Base-by-base conservation (phyloP, 2,888 invertebrate species). In the Platycheirus albimanus region DNA sequence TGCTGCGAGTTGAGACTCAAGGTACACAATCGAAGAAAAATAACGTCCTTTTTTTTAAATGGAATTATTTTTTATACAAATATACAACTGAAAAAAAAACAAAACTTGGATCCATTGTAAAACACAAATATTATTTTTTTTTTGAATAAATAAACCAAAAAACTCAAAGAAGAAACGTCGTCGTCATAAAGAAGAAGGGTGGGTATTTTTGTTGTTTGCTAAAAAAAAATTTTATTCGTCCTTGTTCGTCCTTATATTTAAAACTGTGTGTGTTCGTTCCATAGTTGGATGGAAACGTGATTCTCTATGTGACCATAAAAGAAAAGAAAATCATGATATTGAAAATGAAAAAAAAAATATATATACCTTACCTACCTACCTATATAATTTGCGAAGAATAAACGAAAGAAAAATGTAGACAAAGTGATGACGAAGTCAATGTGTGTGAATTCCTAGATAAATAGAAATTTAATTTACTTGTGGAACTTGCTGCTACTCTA, bases 361-460 rank as follows among this genome's bases (percentile, higher is more conserved):
- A n/a, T n/a, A n/a, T n/a, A n/a, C n/a, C n/a, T n/a, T n/a, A n/a
- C n/a, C n/a, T n/a, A n/a, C n/a, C n/a, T n/a, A n/a, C n/a, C n/a
- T n/a, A 33, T 8, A 33, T 7, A 33, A 4, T 33, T 33, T 1
- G 41, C 13, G 4, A 17, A 38, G 33, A 38, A 52, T 41, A 11
- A 52, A 33, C 30, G 41, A 51, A 56, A 51, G 30, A 54, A 33
- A 11, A 36, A 52, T n/a, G 13, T 28, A 43, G 58, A 36, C 13
- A 52, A 70, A 66, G 38, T 80, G 80, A 80, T 66, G 80, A 80
- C 80, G 80, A 54, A 71, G 41, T 67, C 66, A 76, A 66, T 41
- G 61, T 70, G 61, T 70, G 66, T 47, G 58, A 61, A 67, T 61
- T 10, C 13, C 28, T 56, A 19, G 3, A 38, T 56, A 20, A 13